A percentile compares a stretch with the other conserved stretches of the same genome.
Conservation (phyloP, 2,113 vertebrate species). For the Apteryx mantelli region DNA sequence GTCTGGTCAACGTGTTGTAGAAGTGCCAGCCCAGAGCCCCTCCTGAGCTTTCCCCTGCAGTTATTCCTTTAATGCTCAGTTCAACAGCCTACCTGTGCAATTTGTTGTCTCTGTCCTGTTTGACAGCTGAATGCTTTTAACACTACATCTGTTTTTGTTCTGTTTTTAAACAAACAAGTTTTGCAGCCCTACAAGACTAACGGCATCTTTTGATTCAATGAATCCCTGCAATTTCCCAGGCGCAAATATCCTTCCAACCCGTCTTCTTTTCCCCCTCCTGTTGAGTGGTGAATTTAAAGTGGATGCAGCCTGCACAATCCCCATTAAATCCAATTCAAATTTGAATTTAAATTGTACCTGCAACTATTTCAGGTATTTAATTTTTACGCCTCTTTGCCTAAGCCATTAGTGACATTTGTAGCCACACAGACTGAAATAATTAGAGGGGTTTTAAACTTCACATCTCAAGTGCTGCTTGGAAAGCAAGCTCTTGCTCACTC, state of each 20-base stretch:
- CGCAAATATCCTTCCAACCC: background rate
- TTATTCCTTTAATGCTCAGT: background rate
- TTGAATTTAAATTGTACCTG: background rate
- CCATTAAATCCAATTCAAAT: background rate
- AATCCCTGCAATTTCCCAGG: background rate
- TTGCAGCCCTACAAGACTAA: background rate
- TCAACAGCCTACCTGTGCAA: background rate
- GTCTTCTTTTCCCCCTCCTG: background rate
- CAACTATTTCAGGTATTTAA: background rate
- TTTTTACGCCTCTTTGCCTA: background rate
- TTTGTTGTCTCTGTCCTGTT: background rate
- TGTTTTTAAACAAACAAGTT: background rate
- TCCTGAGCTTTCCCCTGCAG: background rate
- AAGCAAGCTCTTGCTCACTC: background rate
- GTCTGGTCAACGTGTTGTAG: background rate
- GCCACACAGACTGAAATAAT: background rate
- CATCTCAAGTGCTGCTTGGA: background rate
- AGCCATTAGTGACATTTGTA: background rate
- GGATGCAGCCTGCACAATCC: background rate
- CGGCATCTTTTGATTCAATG: background rate
- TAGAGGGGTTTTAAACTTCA: background rate
- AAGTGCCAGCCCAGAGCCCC: background rate
- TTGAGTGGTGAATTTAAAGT: background rate
- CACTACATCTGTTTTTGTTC: background rate
- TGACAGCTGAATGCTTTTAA: background rate